Evolutionary conservation across 2,888 invertebrate species (phyloP).

Genomic region (Arctia plantaginis): DNA sequence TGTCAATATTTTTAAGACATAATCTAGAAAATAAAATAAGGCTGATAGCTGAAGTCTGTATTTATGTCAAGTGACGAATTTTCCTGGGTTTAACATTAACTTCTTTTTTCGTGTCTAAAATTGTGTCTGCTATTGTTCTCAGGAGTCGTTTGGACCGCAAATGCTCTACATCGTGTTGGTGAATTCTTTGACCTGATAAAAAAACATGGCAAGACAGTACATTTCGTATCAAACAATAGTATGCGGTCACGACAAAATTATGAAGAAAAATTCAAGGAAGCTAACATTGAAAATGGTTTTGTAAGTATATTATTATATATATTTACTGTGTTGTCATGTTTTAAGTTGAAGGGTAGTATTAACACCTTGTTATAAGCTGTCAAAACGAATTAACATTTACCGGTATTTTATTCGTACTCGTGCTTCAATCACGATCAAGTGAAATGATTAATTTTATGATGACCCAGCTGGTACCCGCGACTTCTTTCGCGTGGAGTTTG

Average conservation of each 20-base stretch:
- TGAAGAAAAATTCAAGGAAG: conserved; percentile 61
- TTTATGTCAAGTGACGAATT: not conserved
- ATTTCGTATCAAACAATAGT: conserved; percentile 85
- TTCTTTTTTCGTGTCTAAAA: not conserved
- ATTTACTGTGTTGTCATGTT: too few species aligned
- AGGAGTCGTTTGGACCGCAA: conserved; percentile 84
- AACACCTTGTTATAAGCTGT: too few species aligned
- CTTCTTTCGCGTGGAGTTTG: too few species aligned
- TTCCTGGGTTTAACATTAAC: not conserved
- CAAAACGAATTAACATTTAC: too few species aligned
- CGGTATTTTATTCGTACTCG: too few species aligned
- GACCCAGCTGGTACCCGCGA: too few species aligned
- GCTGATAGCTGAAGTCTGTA: not conserved
- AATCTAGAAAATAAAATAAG: too few species aligned
- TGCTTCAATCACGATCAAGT: too few species aligned
- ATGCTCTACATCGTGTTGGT: conserved; percentile 73
- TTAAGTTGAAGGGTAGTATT: too few species aligned
- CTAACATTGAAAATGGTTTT: conserved; percentile 71
- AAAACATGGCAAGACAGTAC: conserved; percentile 79
- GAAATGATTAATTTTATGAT: too few species aligned
- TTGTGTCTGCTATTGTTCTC: conserved; percentile 34
- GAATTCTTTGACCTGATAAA: conserved; percentile 79
- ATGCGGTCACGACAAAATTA: conserved; percentile 71
- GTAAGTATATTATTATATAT: conserved; percentile 60
- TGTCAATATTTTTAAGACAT: too few species aligned